Evolutionary conservation across 2,888 invertebrate genomes (phyloP), one percentile per base, ranked within the genome.

Genomic region (Nineta flava): DNA sequence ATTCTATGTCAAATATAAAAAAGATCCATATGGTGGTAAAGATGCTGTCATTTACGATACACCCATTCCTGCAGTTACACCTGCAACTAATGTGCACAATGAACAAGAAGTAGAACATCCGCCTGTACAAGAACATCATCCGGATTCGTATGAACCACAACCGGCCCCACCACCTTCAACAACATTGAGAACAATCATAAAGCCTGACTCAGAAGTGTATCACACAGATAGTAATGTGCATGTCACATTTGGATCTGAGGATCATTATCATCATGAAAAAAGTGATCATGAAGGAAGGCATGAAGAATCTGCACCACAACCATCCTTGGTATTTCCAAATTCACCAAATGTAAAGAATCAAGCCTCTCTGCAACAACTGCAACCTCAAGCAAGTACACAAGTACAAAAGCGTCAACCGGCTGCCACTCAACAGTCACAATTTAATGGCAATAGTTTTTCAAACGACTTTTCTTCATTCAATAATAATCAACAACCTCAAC

Each of bases 1-100:
- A 1, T 91, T 87, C 63, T 91, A 90, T 61, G 90, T 91, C 0
- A 90, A 90, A 65, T 91, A 91, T 62, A 87, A 87, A 62, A 88
- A 90, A 63, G 87, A 88, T 59, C 83, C 77, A 1, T 70, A 79
- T 57, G 77, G 83, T 12, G 76, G 79, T 0, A 78, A 82, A 56
- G 75, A 81, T 46, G 80, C 83, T 55, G 75, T 88, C 10, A 76
- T 87, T 48, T 82, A 88, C 61, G 88, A 88, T 52, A 76, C 81
- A 54, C 88, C 88, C 0, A 73, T 88, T 17, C 83, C 87, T 9
- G 87, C 88, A 7, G 69, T 88, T 17, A 79, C 83, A 34, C 84
- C 85, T 2, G 71, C 78, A 5, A 74, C 78, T 13, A 81, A 79
- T 52, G 73, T 74, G 50, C 71, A 76, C 5, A 69, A 73, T 46